A percentile compares a stretch with the other conserved stretches of the same genome.
phyloP scores from a whole-genome alignment of 2,797 vertebrate species.

The Spinus olivaceus region DNA sequence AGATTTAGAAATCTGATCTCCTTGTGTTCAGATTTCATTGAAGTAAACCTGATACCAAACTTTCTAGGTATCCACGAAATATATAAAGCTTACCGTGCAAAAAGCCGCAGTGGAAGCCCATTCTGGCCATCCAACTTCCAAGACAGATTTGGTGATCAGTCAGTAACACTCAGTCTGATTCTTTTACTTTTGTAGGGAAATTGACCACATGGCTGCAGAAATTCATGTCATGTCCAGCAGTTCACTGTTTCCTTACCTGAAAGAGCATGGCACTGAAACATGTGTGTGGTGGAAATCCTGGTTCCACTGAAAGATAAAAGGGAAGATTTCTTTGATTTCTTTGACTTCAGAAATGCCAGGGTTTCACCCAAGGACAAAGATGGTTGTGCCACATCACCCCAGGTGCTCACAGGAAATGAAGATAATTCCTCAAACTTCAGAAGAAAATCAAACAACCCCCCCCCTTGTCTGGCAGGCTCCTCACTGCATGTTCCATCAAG shows the following conservation, averaged over 20 bases:
- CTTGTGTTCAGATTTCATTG: background rate
- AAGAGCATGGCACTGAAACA: background rate
- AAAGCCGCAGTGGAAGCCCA: background rate
- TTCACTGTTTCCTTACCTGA: background rate
- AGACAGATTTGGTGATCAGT: background rate
- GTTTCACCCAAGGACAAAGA: background rate
- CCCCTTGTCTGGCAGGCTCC: background rate
- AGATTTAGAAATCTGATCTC: background rate
- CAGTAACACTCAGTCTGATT: background rate
- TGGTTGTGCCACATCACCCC: background rate
- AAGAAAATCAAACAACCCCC: background rate
- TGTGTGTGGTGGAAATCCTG: background rate
- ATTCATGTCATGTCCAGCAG: background rate
- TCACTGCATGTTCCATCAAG: background rate
- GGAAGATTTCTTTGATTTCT: background rate
- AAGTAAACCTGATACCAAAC: background rate
- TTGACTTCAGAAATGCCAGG: background rate
- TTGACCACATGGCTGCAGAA: background rate
- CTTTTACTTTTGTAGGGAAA: background rate
- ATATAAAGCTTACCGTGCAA: background rate
- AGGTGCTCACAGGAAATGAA: background rate
- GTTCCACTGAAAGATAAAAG: background rate
- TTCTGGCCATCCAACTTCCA: background rate
- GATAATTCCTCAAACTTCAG: background rate
- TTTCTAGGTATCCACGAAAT: background rate